Evolutionary conservation across 1,140 invertebrate species (phyloP).

Genomic region (Steinernema feltiae): DNA sequence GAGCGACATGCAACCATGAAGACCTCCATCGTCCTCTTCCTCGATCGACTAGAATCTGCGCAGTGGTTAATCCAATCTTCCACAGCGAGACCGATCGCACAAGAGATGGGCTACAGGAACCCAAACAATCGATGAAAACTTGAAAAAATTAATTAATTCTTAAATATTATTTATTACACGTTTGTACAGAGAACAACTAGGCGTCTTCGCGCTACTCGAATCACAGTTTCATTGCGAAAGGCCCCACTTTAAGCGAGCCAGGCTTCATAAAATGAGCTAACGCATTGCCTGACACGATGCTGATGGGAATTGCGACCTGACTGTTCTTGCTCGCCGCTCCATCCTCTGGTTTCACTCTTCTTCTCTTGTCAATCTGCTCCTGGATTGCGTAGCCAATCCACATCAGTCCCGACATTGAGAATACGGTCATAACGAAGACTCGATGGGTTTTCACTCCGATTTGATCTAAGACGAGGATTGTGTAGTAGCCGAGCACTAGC

Average conservation of each 20-base stretch:
- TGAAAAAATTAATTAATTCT: neutral
- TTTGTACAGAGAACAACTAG: neutral
- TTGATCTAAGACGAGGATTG: constrained; percentile 33
- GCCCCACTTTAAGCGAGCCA: neutral
- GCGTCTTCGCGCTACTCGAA: neutral
- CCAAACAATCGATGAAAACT: neutral
- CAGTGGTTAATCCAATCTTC: too few species aligned
- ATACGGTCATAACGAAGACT: constrained; percentile 49
- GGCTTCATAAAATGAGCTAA: neutral
- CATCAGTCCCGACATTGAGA: constrained; percentile 3
- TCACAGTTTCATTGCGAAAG: neutral
- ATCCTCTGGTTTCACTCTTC: neutral
- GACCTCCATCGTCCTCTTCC: too few species aligned
- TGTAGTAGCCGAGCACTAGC: constrained; percentile 51
- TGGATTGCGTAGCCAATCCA: constrained; percentile 20
- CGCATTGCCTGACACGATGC: neutral
- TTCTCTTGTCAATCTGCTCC: neutral
- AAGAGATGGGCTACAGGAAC: neutral
- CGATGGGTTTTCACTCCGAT: constrained; percentile 46
- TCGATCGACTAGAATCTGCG: too few species aligned
- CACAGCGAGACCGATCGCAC: too few species aligned
- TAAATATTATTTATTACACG: neutral
- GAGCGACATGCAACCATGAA: too few species aligned
- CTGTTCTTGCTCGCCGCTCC: neutral
- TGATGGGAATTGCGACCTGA: neutral